Evolutionary conservation across 2,888 invertebrate genomes (phyloP).

Genomic region (Scaptomyza flava): DNA sequence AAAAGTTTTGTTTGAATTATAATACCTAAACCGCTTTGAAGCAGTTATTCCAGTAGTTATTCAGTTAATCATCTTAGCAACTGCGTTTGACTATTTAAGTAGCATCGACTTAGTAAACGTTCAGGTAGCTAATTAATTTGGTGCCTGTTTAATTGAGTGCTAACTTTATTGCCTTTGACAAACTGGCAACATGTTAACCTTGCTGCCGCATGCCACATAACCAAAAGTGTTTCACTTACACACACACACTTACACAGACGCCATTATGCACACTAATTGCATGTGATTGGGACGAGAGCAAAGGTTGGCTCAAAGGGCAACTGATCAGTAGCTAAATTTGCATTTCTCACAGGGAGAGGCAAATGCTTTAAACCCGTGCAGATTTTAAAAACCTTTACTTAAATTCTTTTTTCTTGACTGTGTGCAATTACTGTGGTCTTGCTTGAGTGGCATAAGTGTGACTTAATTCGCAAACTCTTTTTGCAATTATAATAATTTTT

Average conservation of each 20-base stretch:
- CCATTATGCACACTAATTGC: constrained; percentile 50
- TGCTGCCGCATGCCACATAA: not conserved
- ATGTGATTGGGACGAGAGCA: constrained; percentile 25
- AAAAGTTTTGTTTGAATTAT: no score
- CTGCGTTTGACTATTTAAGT: not conserved
- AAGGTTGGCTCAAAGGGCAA: constrained; percentile 9
- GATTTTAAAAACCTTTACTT: constrained; percentile 39
- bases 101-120: not conserved
- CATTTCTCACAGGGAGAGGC: not conserved
- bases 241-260: not conserved
- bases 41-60: no score
- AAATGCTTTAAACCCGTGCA: not conserved
- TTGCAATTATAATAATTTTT: constrained; percentile 20
- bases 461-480: not conserved
- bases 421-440: constrained; percentile 24
- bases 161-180: constrained; percentile 25
- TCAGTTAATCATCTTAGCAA: no score
- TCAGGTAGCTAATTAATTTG: constrained; percentile 16
- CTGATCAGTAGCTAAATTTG: constrained; percentile 9
- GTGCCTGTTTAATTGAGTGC: not conserved
- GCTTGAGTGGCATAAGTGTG: not conserved
- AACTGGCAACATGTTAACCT: constrained; percentile 16
- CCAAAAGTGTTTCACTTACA: not conserved
- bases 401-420: constrained; percentile 8
- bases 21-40: no score